Evolutionary conservation across 1,140 invertebrate species (phyloP), one percentile per base, ranked within the genome.

Genomic region (Drosophila tristis): DNA sequence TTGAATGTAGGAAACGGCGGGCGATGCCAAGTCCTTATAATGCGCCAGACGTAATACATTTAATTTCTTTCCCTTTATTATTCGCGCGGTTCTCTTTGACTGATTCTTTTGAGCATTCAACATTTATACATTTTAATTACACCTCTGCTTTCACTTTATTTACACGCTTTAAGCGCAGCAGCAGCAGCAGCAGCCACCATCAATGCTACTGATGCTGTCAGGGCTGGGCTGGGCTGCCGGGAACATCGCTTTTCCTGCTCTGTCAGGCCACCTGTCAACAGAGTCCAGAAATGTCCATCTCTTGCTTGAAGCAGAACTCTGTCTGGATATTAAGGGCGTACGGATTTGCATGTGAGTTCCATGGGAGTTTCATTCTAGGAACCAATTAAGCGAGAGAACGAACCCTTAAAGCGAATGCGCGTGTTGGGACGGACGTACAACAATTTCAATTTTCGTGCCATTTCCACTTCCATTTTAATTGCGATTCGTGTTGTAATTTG

Each of bases 401-500:
- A 0, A 3, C 65, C 35, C 42, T 29, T 6, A 13, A 9, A 6
- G 50, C 4, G 16, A 11, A 20, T 20, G 8, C 31, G 8, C 31
- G 31, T 35, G 31, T 2, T 20, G 20, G 20, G 20, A 20, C 31
- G 31, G 8, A 9, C 31, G 8, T 2, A 35, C 31, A 35, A 2
- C 31, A 35, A 65, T 65, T 68, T 68, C 26, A 72, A 74, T 74
- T 74, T 58, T 80, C 84, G 84, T 89, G 84, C 66, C 35, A 35
- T 35, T 35, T 35, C 31, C 31, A 39, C 35, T 39, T 11, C 64
- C 67, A 77, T 55, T 82, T 89, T 79, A 89, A 89, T 80, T 84
- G 76, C 59, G 56, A 61, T 77, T 89, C 68, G 68, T 72, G 73
- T 72, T 67, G 64, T 77, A 89, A 89, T 87, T 87, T 74, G 48